Percentiles rank a stretch among this genome's conserved stretches.
These are phyloP conservation scores for Diaphora mendica DNA, from an alignment of 2,888 invertebrate species.

Conservation along the genomic window DNA sequence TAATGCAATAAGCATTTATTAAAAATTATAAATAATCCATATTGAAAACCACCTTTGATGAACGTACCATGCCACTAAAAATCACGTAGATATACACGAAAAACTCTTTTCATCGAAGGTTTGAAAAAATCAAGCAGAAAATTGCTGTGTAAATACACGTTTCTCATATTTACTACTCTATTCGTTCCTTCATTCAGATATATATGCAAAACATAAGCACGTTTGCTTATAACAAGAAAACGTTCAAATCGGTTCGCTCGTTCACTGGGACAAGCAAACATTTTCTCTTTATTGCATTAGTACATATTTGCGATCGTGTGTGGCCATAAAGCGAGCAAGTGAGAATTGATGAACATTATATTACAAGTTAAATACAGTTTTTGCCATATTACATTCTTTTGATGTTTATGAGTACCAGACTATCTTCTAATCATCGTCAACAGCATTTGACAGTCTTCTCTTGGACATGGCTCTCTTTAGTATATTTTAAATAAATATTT, in stretches of 20 bases:
- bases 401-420: no score
- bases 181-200: slow-evolving; percentile 34
- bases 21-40: no score
- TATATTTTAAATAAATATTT: no score
- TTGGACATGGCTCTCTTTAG: no score
- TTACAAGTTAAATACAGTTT: not conserved
- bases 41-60: not conserved
- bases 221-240: slow-evolving; percentile 46
- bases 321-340: slow-evolving; percentile 18
- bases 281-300: slow-evolving; percentile 44
- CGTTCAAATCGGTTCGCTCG: slow-evolving; percentile 39
- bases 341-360: not conserved
- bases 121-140: slow-evolving; percentile 22
- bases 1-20: not conserved
- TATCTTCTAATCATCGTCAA: no score
- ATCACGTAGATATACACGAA: not conserved
- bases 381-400: no score
- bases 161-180: slow-evolving; percentile 28
- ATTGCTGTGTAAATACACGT: slow-evolving; percentile 31
- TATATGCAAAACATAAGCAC: slow-evolving; percentile 45
- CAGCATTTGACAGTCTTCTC: no score
- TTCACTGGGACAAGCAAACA: slow-evolving; percentile 41
- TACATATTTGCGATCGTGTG: slow-evolving; percentile 37
- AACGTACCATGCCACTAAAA: not conserved
- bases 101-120: not conserved